Evolutionary conservation across 1,140 invertebrate genomes (phyloP).

Genomic region (Archivesica marissinica): DNA sequence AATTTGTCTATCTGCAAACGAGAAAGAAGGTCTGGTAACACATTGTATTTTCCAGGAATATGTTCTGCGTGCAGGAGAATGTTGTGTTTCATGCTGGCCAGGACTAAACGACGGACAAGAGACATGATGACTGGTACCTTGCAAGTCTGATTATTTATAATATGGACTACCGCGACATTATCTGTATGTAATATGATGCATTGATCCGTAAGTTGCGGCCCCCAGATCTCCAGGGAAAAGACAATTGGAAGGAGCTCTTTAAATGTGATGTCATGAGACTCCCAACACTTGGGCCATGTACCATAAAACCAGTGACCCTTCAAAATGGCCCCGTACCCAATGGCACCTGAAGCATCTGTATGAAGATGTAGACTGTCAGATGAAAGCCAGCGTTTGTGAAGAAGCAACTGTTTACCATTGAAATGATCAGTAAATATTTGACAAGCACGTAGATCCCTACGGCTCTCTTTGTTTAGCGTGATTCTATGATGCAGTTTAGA

Average conservation of each 20-base stretch:
- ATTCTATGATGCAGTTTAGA: conserved; percentile 42
- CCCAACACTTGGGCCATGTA: not conserved
- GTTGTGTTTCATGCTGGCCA: conserved; percentile 48
- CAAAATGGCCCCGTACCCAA: not conserved
- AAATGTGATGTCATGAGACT: not conserved
- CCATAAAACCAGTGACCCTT: not conserved
- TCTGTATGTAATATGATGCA: conserved; percentile 34
- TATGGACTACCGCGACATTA: conserved; percentile 53
- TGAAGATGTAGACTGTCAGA: conserved; percentile 15
- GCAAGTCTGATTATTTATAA: conserved; percentile 60
- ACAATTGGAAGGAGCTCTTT: conserved; percentile 56
- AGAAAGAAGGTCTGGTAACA: conserved; percentile 53
- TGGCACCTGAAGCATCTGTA: conserved; percentile 1
- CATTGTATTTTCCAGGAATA: conserved; percentile 43
- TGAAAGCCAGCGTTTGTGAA: conserved; percentile 4
- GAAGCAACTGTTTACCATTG: conserved; percentile 49
- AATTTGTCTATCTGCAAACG: conserved; percentile 54
- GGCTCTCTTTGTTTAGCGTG: conserved; percentile 29
- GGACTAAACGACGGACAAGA: conserved; percentile 54
- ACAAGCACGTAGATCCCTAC: conserved; percentile 21
- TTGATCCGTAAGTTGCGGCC: not conserved
- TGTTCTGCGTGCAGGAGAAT: conserved; percentile 45
- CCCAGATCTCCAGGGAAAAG: conserved; percentile 42
- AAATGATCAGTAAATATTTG: conserved; percentile 28
- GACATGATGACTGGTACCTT: conserved; percentile 42